Conservation (phyloP, 2,888 invertebrate genomes). For the Taphrorychus bicolor region DNA sequence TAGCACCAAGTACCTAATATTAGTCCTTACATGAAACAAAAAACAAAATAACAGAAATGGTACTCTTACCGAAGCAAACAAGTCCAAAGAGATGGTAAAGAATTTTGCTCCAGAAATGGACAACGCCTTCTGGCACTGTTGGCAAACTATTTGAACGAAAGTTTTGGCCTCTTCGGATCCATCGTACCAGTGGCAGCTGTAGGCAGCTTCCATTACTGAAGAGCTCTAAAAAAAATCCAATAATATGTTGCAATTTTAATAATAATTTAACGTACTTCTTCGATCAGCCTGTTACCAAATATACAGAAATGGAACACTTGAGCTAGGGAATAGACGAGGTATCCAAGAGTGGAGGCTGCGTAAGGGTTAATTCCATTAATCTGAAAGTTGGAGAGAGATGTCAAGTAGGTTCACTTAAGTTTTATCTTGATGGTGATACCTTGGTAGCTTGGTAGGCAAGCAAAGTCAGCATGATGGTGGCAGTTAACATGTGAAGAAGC, state of each 20-base stretch:
- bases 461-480: conserved; percentile 82
- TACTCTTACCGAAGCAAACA: conserved; percentile 84
- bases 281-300: conserved; percentile 84
- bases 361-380: conserved; percentile 79
- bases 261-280: conserved; percentile 68
- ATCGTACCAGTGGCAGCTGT: conserved; percentile 90
- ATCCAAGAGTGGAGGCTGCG: conserved; percentile 80
- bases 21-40: not conserved
- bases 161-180: conserved; percentile 90
- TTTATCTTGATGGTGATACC: conserved; percentile 58
- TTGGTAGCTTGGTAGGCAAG: conserved; percentile 88
- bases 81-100: conserved; percentile 85
- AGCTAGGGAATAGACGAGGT: conserved; percentile 78
- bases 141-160: conserved; percentile 89
- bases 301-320: conserved; percentile 90
- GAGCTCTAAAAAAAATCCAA: conserved; percentile 69
- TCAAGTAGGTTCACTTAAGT: not conserved
- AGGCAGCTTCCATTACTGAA: conserved; percentile 90
- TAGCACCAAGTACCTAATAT: conserved; percentile 81
- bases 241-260: not conserved
- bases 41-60: no score
- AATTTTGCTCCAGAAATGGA: conserved; percentile 89
- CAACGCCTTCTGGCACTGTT: conserved; percentile 89
- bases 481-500: conserved; percentile 83
- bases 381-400: conserved; percentile 56